A percentile compares a stretch with the other conserved stretches of the same genome.
These are phyloP conservation scores for Megaceryle alcyon DNA, from an alignment of 2,797 vertebrate genomes.

Conservation along the genomic window DNA sequence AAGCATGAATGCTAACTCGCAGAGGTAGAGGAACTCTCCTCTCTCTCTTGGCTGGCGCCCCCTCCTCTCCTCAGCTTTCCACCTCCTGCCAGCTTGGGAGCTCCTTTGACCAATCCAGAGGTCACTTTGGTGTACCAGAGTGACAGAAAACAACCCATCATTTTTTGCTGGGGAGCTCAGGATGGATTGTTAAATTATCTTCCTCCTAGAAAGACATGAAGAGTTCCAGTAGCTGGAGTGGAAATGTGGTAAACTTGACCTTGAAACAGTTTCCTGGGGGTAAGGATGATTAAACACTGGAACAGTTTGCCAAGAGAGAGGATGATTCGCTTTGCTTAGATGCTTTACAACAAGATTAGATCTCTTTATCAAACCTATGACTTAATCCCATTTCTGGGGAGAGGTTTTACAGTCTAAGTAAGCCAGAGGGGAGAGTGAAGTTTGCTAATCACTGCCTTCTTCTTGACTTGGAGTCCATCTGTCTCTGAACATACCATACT, in stretches of 20 bases:
- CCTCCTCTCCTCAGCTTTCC: not conserved
- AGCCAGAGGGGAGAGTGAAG: not conserved
- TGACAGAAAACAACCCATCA: not conserved
- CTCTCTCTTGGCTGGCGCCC: not conserved
- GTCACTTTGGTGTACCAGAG: not conserved
- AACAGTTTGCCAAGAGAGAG: conserved; percentile 47
- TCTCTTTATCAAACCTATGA: conserved; percentile 42
- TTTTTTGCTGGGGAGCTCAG: not conserved
- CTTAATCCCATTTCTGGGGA: conserved; percentile 47
- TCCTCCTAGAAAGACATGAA: conserved; percentile 7
- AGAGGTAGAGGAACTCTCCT: not conserved
- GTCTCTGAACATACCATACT: not conserved
- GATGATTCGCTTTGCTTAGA: conserved; percentile 40
- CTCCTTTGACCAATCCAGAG: not conserved
- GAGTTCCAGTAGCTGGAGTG: not conserved
- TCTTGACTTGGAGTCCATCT: not conserved
- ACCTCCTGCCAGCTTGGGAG: not conserved
- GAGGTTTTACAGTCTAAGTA: conserved; percentile 4
- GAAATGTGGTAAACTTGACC: conserved; percentile 31
- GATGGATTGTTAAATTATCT: not conserved
- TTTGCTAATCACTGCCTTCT: not conserved
- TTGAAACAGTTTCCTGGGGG: conserved; percentile 43
- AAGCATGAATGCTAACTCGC: not conserved
- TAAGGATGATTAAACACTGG: conserved; percentile 33
- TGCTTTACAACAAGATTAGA: conserved; percentile 26